Conservation (phyloP, 2,113 vertebrate species). For the Tragelaphus strepsiceros region DNA sequence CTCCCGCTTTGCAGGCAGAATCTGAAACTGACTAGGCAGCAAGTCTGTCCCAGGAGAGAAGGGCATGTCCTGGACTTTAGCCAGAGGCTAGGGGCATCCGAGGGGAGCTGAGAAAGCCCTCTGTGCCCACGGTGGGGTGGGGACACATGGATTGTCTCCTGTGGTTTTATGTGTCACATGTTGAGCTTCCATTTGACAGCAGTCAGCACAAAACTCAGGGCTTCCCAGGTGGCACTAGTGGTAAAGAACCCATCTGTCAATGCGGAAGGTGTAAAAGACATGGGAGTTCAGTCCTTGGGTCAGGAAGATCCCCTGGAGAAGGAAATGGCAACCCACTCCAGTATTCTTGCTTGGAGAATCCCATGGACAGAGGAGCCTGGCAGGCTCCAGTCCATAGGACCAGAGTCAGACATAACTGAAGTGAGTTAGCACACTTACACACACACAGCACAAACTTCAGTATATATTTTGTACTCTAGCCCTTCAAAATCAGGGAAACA, state of each 20-base stretch:
- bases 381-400: not conserved
- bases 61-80: rapidly evolving
- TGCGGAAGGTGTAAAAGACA: not conserved
- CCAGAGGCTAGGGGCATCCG: rapidly evolving
- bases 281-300: not conserved
- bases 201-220: not conserved
- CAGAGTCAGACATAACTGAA: not conserved
- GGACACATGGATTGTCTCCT: rapidly evolving
- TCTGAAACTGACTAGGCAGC: not conserved
- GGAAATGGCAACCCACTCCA: not conserved
- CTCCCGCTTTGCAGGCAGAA: not conserved
- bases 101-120: rapidly evolving
- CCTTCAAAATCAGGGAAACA: not conserved
- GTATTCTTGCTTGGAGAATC: not conserved
- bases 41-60: not conserved
- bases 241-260: not conserved
- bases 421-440: not conserved
- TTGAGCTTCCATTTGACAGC: not conserved
- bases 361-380: not conserved
- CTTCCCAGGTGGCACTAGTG: not conserved
- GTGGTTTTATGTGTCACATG: rapidly evolving
- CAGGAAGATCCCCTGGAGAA: not conserved
- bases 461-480: too few species aligned
- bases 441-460: not conserved
- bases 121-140: not conserved